Base-by-base conservation (phyloP, 2,888 invertebrate genomes). In the Esperia sulphurella region DNA sequence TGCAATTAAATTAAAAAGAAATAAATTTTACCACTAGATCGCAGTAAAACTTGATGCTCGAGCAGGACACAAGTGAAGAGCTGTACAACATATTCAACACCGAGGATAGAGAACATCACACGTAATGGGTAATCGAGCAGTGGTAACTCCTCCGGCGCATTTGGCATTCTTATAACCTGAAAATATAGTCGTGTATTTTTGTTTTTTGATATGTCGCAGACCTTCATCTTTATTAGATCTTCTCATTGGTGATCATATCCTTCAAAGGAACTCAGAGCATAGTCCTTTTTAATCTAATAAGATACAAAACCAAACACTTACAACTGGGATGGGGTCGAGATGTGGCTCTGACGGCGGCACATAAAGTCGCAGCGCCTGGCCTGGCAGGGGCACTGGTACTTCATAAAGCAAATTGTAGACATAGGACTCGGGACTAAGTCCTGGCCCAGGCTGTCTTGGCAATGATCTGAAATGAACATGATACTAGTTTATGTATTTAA, bases 361-460 rank as follows among this genome's bases (percentile, higher is more conserved):
- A 81, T 93, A 93, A 64, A 96, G 87, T 68, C 94, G 89, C 86
- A 98, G 91, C 53, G 97, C 97, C 75, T 96, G 95, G 10, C 98
- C 98, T 1, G 96, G 93, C 48, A 95, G 92, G 39, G 98, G 98
- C 63, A 97, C 91, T 69, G 95, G 95, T 49, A 98, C 96, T 90
- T 98, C 98, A 85, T 97, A 97, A 45, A 99, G 91, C 58, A 98
- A 91, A 88, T 98, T 98, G 85, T 97, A 98, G 8, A 99, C 96
- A 86, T 97, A 97, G 52, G 97, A 96, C 87, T 98, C 98, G 49
- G 98, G 91, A 63, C 97, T 95, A 28, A 95, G 90, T 41, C 94
- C 92, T 45, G 94, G 93, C 9, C 94, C 93, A 9, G 95, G 93
- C 74, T 94, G 93, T 68, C 94, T 92, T 59, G 95, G 95, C 80